Conservation (phyloP, 1,140 invertebrate species). For the Drosophila bocki region DNA sequence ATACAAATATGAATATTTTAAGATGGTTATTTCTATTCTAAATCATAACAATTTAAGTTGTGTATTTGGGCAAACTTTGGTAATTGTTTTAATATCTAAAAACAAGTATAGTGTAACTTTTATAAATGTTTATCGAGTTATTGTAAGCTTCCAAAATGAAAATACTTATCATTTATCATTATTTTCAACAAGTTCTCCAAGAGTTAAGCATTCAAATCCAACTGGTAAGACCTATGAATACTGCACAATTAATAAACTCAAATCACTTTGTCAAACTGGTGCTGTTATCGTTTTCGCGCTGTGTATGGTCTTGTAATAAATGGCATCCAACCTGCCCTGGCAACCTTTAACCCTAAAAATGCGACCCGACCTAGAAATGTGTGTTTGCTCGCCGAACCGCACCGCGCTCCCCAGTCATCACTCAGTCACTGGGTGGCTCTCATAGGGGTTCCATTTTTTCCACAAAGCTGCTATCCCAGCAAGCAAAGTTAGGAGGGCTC, state of each 20-base stretch:
- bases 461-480: conserved; percentile 74
- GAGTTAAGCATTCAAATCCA: neutral
- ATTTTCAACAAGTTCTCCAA: neutral
- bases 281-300: neutral
- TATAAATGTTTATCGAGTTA: neutral
- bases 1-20: neutral
- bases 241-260: too few relatives aligned
- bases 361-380: conserved; percentile 73
- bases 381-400: conserved; percentile 17
- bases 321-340: conserved; percentile 56
- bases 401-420: conserved; percentile 13
- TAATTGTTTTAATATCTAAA: neutral
- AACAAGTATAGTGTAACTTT: neutral
- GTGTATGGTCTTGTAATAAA: conserved; percentile 25
- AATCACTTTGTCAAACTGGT: too few relatives aligned
- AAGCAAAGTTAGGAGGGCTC: too few relatives aligned
- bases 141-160: neutral
- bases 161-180: too few relatives aligned
- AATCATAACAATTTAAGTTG: neutral
- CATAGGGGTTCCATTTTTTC: conserved; percentile 47
- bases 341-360: conserved; percentile 71
- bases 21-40: neutral
- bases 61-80: neutral
- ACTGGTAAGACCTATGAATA: neutral
- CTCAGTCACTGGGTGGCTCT: conserved; percentile 10